Evolutionary conservation across 1,140 invertebrate species (phyloP).

Genomic region (Drosophila tropicalis): DNA sequence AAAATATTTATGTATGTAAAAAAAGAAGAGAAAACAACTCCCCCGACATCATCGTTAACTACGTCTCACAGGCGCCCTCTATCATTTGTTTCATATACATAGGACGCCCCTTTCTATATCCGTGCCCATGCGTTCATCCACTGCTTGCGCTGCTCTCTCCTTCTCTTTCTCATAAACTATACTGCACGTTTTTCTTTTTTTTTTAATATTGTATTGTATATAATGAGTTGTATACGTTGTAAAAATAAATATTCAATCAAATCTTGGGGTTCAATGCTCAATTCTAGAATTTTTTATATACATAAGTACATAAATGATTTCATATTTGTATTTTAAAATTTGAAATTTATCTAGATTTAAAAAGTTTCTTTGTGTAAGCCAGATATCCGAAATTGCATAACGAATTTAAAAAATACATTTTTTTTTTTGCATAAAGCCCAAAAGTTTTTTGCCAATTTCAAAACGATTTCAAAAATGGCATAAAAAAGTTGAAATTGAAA

Average conservation of each 20-base stretch:
- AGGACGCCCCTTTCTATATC: conserved; percentile 16
- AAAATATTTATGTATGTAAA: conserved; percentile 59
- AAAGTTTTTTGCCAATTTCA: no score
- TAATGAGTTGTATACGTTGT: conserved; percentile 52
- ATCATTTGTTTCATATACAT: conserved; percentile 27
- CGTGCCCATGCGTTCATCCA: conserved; percentile 66
- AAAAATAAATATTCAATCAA: conserved; percentile 55
- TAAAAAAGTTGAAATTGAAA: no score
- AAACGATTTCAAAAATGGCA: no score
- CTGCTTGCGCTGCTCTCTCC: conserved; percentile 60
- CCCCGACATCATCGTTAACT: conserved; percentile 37
- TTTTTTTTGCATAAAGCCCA: no score
- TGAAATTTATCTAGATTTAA: no score
- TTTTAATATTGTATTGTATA: conserved; percentile 47
- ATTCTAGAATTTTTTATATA: not conserved
- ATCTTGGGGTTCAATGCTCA: conserved; percentile 26
- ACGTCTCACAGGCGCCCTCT: conserved; percentile 36
- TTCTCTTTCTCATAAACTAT: conserved; percentile 36
- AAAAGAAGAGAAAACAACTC: not conserved
- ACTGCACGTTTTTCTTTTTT: conserved; percentile 40
- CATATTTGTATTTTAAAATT: no score
- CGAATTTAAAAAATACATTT: no score
- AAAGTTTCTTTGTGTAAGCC: no score
- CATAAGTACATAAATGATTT: not conserved
- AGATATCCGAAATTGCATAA: no score